Base-by-base conservation (phyloP, 64 coral and sea anemone species). In the Actinia tenebrosa region DNA sequence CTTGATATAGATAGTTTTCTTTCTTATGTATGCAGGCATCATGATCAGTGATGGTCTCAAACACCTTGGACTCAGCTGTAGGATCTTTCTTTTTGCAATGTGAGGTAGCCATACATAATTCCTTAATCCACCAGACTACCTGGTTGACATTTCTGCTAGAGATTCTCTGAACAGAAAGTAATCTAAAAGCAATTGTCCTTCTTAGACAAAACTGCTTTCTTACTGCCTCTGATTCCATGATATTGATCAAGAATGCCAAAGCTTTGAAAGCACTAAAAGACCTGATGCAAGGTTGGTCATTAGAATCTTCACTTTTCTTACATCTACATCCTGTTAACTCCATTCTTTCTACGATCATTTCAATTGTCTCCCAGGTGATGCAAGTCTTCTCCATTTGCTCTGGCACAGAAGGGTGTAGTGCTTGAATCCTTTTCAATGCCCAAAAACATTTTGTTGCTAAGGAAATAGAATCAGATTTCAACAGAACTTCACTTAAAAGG, bases 351-450 rank as follows among this genome's bases (percentile, higher is more conserved):
- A 66, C 77, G 45, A 79, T 20, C 30, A 17, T 6, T 47, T 79
- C 77, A 79, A 81, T 45, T 8, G 42, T 8, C 15, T 81, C 79
- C 43, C 43, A 81, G 27, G 79, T 53, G 5, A 81, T 3, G 42
- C 9, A 5, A 0, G 9, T 81, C 27, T 81, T 81, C 22, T 13
- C 79, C 7, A 81, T 81, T 81, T 81, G 42, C 69, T 81, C 79
- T 81, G 79, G 79, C 16, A 81, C 45, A 81, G 7, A 45, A 20
- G 83, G 83, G 23, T 85, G 83, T 56, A 85, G 26, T 11, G 22
- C 56, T 54, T 61, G 53, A 61, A 85, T 85, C 46, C 56, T 56
- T 19, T 85, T 85, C 20, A 85, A 62, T 60, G 60, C 60, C 50
- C 83, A 22, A 85, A 85, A 62, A 18, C 52, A 8, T 16, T 85